Conservation (phyloP, 2,888 invertebrate species). For the Pristionchus maxplancki region DNA sequence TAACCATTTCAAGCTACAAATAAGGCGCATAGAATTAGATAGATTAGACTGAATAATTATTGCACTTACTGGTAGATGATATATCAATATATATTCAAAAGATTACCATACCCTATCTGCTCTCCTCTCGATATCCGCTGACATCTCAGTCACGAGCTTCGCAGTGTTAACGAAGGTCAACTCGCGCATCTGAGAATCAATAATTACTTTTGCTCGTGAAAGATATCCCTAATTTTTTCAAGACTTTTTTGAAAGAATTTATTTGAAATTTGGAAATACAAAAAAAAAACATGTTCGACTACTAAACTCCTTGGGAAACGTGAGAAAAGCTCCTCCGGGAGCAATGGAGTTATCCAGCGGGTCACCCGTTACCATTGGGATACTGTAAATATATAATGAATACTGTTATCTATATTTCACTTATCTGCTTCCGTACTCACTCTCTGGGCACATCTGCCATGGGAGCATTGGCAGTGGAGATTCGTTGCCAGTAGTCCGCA, state of each 20-base stretch:
- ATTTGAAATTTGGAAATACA: too few relatives aligned
- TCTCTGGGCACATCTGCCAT: constrained; percentile 21
- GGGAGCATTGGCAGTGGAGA: not conserved
- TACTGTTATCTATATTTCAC: not conserved
- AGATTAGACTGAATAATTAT: not conserved
- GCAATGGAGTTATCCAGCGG: constrained; percentile 17
- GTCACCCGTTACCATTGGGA: constrained; percentile 22
- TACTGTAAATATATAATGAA: too few relatives aligned
- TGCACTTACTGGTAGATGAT: too few relatives aligned
- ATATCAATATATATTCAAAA: too few relatives aligned
- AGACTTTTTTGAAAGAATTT: too few relatives aligned
- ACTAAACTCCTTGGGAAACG: constrained; percentile 19
- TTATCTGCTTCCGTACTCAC: constrained; percentile 1
- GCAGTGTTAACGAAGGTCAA: constrained; percentile 2
- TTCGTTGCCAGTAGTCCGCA: not conserved
- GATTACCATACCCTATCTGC: not conserved
- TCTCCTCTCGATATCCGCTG: not conserved
- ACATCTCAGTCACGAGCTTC: not conserved
- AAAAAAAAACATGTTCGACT: too few relatives aligned
- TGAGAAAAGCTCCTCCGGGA: constrained; percentile 20
- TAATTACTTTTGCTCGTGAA: too few relatives aligned
- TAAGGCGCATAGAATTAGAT: not conserved
- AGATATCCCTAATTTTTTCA: too few relatives aligned
- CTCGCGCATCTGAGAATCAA: not conserved
- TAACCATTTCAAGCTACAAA: not conserved